Base-by-base conservation (phyloP, 2,888 invertebrate species). In the Acleris emargana region DNA sequence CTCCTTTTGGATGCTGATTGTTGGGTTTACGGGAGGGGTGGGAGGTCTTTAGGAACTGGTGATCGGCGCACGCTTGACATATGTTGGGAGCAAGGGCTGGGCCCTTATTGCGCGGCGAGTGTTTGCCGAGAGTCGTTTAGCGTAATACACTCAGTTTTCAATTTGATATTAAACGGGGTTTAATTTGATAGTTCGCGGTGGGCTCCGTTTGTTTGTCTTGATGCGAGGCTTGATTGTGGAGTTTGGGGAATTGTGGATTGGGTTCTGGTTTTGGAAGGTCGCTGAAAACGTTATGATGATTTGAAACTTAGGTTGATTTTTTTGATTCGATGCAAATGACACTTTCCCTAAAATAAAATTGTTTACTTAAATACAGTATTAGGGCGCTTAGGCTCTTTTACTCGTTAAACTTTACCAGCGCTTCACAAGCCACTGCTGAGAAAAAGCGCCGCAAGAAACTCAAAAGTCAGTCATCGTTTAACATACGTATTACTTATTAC, bases 141-240 rank as follows among this genome's bases (percentile, higher is more conserved):
- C 64, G 49, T 66, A 66, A 66, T 66, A 66, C 64, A 59, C 59
- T 64, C 64, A 60, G 66, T 61, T 66, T 66, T 66, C 66, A 66
- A 66, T 66, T 66, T 55, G 60, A 60, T 66, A 66, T 66, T 66
- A 66, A 66, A 66, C 57, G 66, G 64, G 49, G 66, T 66, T 66
- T 66, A 66, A 66, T 66, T 60, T 66, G 57, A 66, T 66, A 66
- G 66, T 66, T 66, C 49, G 64, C 53, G 64, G 43, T 25, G 57
- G 61, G 45, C 38, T 66, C 58, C 32, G 60, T 42, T 50, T 52
- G 66, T 61, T 55, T 66, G 54, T 60, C 43, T 38, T 4, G 38
- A 32, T 66, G 43, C 17, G 55, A 60, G 50, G 62, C 51, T 51
- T 58, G 57, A 58, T 58, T 32, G 51, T 43, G 55, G 45, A 51